Evolutionary conservation across 2,113 vertebrate species (phyloP), one percentile per base, ranked within the genome.

Genomic region (Bubo blakistoni): DNA sequence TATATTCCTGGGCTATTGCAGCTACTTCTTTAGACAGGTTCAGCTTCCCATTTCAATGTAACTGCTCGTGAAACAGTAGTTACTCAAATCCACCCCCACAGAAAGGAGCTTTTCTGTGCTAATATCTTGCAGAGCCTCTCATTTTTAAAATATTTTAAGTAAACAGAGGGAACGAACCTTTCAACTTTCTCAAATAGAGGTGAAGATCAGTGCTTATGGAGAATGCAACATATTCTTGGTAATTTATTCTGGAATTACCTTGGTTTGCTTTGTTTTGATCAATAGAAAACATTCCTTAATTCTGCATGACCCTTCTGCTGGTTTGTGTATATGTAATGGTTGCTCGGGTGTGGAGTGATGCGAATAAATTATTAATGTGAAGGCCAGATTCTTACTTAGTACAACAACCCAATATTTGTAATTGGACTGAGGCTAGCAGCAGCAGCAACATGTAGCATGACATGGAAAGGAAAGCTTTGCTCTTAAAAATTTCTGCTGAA

Each of bases 361-460:
- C 38, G 52, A 93, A 70, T 96, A 92, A 95, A 97, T 97, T 86
- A 94, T 96, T 92, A 92, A 97, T 51, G 66, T 81, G 88, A 92
- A 94, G 80, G 86, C 49, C 81, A 92, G 73, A 72, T 92, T 87
- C 62, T 46, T 80, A 72, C 63, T 92, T 90, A 80, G 54, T 62
- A 34, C 46, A 92, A 49, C 38, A 76, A 54, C 32, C 58, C 38
- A 72, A 44, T 47, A 47, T 89, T 72, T 86, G 47, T 73, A 63
- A 92, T 73, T 71, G 70, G 76, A 67, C 46, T 21, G 34, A 79
- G 86, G 40, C 79, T 82, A 71, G 70, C 54, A 82, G 21, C 52
- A 70, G 38, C 61, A 77, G 38, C 10, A 38, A 38, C 19, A 5
- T 30, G n/a, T 3, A 81, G 19, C 3, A 14, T 55, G 44, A 55